Evolutionary conservation across 2,113 vertebrate genomes (phyloP), one percentile per base, ranked within the genome.

Genomic region (Thymallus thymallus): DNA sequence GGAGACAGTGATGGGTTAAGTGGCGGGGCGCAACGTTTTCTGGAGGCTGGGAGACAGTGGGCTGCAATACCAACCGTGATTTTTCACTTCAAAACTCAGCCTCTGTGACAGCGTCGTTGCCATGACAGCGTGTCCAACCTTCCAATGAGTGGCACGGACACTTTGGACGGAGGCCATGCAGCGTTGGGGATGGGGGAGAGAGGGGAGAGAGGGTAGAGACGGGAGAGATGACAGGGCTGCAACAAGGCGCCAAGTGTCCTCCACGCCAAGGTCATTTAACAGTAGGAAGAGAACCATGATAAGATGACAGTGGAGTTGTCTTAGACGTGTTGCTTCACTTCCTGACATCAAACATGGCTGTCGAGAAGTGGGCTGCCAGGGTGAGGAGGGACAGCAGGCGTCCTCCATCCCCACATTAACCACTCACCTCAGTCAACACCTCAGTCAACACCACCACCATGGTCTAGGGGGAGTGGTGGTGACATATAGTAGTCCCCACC

Each of bases 51-150:
- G 45, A 41, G 56, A 65, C 61, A 45, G 48, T 69, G 71, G 48
- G 16, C 58, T 41, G 67, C 60, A 7, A 6, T 41, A 29, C 23
- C 23, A 51, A 51, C 23, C 22, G 67, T 68, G 14, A 68, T 74
- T 72, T 74, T 74, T 75, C 81, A 41, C 35, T 41, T 41, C 35
- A 41, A 10, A 41, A 41, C 35, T 41, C 10, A 0, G 35, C 7
- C 35, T 41, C 35, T 41, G 62, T 68, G 65, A 68, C 65, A 16
- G 45, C 14, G 16, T 51, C 23, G 24, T 46, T 4, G 26, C n/a
- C 26, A 13, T 76, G 76, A 26, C 72, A 67, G 22, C 69, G 71
- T 74, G 72, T 74, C 71, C 61, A 24, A 30, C 56, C 62, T 74
- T 68, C 74, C 75, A 72, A 46, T 77, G 72, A 74, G n/a, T 71